phyloP scores from a whole-genome alignment of 2,888 invertebrate genomes.

The Epinotia ramella region DNA sequence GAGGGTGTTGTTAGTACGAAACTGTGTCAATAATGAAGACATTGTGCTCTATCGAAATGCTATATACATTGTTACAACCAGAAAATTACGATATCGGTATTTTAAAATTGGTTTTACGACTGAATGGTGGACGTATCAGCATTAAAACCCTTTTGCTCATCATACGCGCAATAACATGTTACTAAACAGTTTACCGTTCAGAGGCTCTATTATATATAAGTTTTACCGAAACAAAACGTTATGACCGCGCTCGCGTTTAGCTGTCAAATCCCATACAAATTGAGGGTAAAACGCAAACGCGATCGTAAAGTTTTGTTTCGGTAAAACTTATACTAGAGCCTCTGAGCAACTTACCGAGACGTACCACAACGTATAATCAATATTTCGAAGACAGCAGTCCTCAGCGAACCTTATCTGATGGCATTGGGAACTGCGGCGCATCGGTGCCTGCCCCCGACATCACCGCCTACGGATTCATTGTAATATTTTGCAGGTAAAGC shows the following conservation, averaged over 20 bases:
- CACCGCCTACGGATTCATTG: slow-evolving; percentile 65
- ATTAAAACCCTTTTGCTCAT: slow-evolving; percentile 12
- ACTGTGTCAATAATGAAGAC: slow-evolving; percentile 31
- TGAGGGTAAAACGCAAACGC: too few relatives aligned
- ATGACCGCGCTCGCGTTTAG: too few relatives aligned
- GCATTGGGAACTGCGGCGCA: slow-evolving; percentile 68
- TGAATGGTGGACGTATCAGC: slow-evolving; percentile 22
- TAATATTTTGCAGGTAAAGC: slow-evolving; percentile 57
- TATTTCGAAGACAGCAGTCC: slow-evolving; percentile 65
- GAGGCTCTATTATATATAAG: too few relatives aligned
- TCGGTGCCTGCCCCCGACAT: slow-evolving; percentile 72
- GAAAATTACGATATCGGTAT: slow-evolving; percentile 28
- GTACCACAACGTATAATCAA: slow-evolving; percentile 63
- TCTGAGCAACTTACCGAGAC: slow-evolving; percentile 27
- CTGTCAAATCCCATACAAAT: too few relatives aligned
- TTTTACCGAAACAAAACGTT: too few relatives aligned
- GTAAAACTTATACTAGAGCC: too few relatives aligned
- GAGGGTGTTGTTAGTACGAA: slow-evolving; percentile 27
- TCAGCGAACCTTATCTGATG: slow-evolving; percentile 67
- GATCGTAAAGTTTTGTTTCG: too few relatives aligned
- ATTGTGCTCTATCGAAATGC: slow-evolving; percentile 12
- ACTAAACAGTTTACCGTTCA: slow-evolving; percentile 10
- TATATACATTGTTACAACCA: slow-evolving; percentile 25
- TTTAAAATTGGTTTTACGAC: slow-evolving; percentile 12
- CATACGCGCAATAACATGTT: slow-evolving; percentile 25